Base-by-base conservation (phyloP, 2,797 vertebrate genomes). In the Ptychadena robeensis region DNA sequence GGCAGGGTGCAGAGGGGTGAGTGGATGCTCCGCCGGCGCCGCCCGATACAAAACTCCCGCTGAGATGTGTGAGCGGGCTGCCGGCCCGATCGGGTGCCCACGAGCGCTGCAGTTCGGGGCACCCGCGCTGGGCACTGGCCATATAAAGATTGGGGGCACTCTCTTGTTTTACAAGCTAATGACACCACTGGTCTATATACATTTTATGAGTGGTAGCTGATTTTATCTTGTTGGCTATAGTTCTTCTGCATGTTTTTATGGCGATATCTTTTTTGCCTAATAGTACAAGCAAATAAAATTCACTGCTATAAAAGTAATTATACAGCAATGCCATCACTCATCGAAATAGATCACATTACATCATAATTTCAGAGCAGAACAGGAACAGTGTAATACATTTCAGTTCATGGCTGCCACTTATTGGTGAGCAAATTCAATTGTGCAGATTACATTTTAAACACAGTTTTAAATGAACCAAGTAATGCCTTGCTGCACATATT, bases 381-480 rank as follows among this genome's bases (percentile, higher is more conserved):
- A 38, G 44, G 82, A 88, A 87, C 85, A 88, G 80, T 30, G 28
- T 83, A 82, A 89, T 85, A 3, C 61, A 88, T 86, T 89, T 88
- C 83, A 83, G 82, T 73, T 87, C 85, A 79, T 82, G 53, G 73
- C 68, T 0, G 0, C 31, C 40, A 82, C 30, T 75, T 86, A 81
- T 66, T 86, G 80, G 4, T 79, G 87, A 85, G 57, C 11, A 89
- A 88, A 89, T 15, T 81, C 3, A 87, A 77, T 72, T 89, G 85
- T 69, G 65, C 22, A 82, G 67, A 73, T 69, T 87, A 63, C 9
- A 88, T 87, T 71, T 76, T 86, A 86, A 89, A 82, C 14, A 85
- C 27, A 86, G 69, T 86, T 87, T 86, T 77, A 87, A 89, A 85
- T 80, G 69, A 89, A 88, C 48, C 14, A 88, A 88, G 88, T 86